Base-by-base conservation (phyloP, 2,113 vertebrate genomes). In the Campylomormyrus numenius region DNA sequence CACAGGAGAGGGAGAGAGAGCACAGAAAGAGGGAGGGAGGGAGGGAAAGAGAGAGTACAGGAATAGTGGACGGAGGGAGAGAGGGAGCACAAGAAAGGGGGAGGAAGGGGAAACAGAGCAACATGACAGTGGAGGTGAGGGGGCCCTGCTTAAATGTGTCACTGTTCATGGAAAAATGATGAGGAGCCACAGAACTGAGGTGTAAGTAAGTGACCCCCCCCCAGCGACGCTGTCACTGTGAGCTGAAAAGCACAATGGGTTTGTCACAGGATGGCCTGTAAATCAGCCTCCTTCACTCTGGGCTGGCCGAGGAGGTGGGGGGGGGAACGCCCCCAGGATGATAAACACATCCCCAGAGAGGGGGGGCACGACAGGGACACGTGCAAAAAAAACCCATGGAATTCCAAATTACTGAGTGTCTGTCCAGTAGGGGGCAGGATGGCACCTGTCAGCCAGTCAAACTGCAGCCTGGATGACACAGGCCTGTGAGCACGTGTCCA, bases 171-270 rank as follows among this genome's bases (percentile, higher is more conserved):
- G 90, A 85, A 90, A 88, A 89, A 24, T 87, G 88, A 93, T 62
- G 92, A 91, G 92, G 88, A 91, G 39, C 74, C 92, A 92, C 94
- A 91, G 93, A 93, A 93, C 87, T 89, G 56, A 27, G 48, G 70
- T 62, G 87, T 86, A 74, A 91, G 92, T 92, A 93, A 92, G 53
- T 70, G 19, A 46, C 66, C 45, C 62, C 35, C 62, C 35, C 9
- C 52, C 50, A 31, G 31, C 31, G 91, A 89, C 92, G 42, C 89
- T 93, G 91, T 92, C 94, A 94, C 95, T 93, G 94, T 94, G 92
- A 96, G 95, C 93, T 94, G 95, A 90, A 94, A 95, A 94, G 95
- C 92, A 88, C 93, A 95, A 96, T 96, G 96, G 95, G 96, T 96
- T 92, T 90, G 92, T 90, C 94, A 94, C 92, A 93, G 95, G 94